phyloP scores from a whole-genome alignment of 2,888 invertebrate species.

The Hartigia nigra region DNA sequence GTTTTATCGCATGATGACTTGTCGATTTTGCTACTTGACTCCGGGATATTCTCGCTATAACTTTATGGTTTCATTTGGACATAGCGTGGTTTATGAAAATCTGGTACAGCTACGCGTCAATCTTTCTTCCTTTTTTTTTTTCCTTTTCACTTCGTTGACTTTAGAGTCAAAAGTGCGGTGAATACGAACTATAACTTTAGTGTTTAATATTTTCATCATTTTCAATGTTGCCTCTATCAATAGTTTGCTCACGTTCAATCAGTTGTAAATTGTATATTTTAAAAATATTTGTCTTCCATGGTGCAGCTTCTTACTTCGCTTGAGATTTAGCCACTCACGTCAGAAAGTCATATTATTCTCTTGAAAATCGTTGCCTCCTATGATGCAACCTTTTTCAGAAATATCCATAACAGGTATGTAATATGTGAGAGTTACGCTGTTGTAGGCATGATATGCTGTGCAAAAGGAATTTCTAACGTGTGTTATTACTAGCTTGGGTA shows the following conservation, averaged over 20 bases:
- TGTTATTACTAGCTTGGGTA: not conserved
- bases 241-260: not conserved
- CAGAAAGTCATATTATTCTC: not conserved
- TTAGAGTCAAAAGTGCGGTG: not conserved
- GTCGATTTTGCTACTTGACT: not conserved
- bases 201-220: not conserved
- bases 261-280: not conserved
- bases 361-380: conserved; percentile 8
- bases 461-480: not conserved
- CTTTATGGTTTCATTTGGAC: not conserved
- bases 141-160: not conserved
- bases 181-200: not conserved
- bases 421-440: not conserved
- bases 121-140: not conserved
- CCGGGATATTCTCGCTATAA: not conserved
- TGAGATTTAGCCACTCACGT: not conserved
- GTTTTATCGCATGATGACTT: not conserved
- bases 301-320: not conserved
- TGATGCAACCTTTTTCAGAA: conserved; percentile 7
- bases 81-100: not conserved
- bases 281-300: not conserved
- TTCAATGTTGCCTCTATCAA: not conserved
- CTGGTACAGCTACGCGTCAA: not conserved
- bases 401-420: conserved; percentile 11
- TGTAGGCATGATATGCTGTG: not conserved